Conservation (phyloP, 35 echinoderm and acorn worm species). For the Lytechinus variegatus region DNA sequence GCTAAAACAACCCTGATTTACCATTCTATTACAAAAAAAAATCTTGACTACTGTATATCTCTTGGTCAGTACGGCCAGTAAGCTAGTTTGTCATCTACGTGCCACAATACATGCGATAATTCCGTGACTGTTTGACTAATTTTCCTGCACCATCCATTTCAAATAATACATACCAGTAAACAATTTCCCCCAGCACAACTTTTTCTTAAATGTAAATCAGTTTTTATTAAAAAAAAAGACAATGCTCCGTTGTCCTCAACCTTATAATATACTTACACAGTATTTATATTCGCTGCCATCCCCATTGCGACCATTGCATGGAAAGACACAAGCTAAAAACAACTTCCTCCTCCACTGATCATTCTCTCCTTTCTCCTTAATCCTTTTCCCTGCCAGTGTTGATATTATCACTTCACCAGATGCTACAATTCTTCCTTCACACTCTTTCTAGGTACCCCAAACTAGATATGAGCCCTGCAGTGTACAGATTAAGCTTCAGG, state of each 20-base stretch:
- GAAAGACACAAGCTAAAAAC: constrained; percentile 3
- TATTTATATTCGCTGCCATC: neutral
- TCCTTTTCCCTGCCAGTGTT: neutral
- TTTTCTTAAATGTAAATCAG: too few relatives aligned
- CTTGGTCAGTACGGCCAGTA: too few relatives aligned
- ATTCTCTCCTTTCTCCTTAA: neutral
- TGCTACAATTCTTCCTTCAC: neutral
- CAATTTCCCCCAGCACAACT: too few relatives aligned
- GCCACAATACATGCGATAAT: too few relatives aligned
- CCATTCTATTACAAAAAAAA: too few relatives aligned
- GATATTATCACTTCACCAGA: neutral
- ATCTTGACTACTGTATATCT: too few relatives aligned
- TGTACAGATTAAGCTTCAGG: neutral
- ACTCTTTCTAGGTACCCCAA: neutral
- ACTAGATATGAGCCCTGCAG: neutral
- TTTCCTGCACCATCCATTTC: too few relatives aligned
- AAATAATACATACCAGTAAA: too few relatives aligned
- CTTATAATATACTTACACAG: neutral
- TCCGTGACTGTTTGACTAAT: too few relatives aligned
- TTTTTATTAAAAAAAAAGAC: neutral
- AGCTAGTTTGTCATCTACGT: too few relatives aligned
- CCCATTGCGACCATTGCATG: neutral
- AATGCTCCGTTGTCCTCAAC: neutral
- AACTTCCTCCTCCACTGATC: constrained; percentile 9
- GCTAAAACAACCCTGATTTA: too few relatives aligned